phyloP scores from a whole-genome alignment of 2,113 vertebrate genomes.

The Phrynocephalus versicolor region DNA sequence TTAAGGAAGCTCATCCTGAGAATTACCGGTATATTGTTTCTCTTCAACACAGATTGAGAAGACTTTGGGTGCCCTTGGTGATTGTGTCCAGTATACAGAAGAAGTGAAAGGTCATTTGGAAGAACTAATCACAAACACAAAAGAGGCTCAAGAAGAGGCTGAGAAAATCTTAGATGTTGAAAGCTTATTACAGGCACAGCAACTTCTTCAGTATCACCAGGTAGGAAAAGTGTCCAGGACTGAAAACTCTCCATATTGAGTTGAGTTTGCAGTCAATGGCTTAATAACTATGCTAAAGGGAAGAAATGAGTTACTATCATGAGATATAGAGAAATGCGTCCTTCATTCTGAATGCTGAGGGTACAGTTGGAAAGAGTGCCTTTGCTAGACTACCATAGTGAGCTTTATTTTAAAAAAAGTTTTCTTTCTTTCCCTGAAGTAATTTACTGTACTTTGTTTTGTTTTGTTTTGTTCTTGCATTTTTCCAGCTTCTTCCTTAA shows the following conservation, averaged over 20 bases:
- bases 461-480: no score
- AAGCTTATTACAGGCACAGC: constrained; percentile 84
- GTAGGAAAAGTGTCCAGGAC: constrained; percentile 61
- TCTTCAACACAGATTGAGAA: constrained; percentile 79
- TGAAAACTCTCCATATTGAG: background rate
- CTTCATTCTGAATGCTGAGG: background rate
- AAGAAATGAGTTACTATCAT: no score
- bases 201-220: constrained; percentile 89
- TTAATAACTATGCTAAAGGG: no score
- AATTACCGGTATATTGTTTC: constrained; percentile 51
- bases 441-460: no score
- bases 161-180: constrained; percentile 84
- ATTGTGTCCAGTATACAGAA: constrained; percentile 83
- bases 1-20: no score
- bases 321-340: no score
- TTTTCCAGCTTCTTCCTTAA: no score
- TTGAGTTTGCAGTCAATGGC: no score
- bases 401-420: background rate
- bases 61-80: constrained; percentile 77
- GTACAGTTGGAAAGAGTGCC: background rate
- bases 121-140: constrained; percentile 79
- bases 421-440: no score
- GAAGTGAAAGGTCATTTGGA: constrained; percentile 82
- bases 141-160: constrained; percentile 82
- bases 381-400: background rate